A percentile compares a stretch with the other conserved stretches of the same genome.
Evolutionary conservation across 2,113 vertebrate species (phyloP).

Genomic region (Myrmecobius fasciatus): DNA sequence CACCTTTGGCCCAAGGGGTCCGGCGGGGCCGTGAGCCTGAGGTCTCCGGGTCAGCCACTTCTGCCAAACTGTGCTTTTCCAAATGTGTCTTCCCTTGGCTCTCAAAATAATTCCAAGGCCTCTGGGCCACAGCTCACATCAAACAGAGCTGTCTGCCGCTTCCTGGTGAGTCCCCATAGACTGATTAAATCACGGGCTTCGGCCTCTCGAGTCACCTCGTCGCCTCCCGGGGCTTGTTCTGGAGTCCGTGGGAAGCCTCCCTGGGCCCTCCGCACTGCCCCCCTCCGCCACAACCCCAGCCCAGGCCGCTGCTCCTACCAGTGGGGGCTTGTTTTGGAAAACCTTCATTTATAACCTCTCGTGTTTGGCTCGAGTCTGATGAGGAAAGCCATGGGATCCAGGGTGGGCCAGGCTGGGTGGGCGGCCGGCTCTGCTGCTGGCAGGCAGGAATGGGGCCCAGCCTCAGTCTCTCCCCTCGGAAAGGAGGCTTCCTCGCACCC

Average conservation of each 20-base stretch:
- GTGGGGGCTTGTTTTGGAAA: background rate
- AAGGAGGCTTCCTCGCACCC: too few relatives aligned
- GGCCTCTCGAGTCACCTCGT: conserved; percentile 75
- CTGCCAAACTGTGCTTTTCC: conserved; percentile 76
- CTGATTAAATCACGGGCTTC: conserved; percentile 76
- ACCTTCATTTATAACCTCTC: conserved; percentile 40
- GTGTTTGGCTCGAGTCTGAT: background rate
- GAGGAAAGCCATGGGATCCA: background rate
- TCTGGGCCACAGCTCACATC: conserved; percentile 83
- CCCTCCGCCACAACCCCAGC: background rate
- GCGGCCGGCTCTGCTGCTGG: background rate
- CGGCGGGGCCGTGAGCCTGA: conserved; percentile 83
- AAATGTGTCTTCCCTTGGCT: conserved; percentile 84
- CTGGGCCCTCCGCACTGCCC: conserved; percentile 68
- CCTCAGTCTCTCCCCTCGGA: too few relatives aligned
- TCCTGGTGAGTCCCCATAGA: conserved; percentile 78
- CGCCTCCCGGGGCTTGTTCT: conserved; percentile 71
- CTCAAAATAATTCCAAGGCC: conserved; percentile 84
- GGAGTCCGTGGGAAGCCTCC: conserved; percentile 79
- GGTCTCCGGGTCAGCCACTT: conserved; percentile 61
- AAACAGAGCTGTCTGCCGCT: conserved; percentile 73
- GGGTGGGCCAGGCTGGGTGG: too few relatives aligned
- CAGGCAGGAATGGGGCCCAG: background rate
- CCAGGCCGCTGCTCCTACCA: background rate
- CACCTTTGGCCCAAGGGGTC: conserved; percentile 56